phyloP scores from a whole-genome alignment of 2,888 invertebrate species.

The Pseudococcus longispinus region DNA sequence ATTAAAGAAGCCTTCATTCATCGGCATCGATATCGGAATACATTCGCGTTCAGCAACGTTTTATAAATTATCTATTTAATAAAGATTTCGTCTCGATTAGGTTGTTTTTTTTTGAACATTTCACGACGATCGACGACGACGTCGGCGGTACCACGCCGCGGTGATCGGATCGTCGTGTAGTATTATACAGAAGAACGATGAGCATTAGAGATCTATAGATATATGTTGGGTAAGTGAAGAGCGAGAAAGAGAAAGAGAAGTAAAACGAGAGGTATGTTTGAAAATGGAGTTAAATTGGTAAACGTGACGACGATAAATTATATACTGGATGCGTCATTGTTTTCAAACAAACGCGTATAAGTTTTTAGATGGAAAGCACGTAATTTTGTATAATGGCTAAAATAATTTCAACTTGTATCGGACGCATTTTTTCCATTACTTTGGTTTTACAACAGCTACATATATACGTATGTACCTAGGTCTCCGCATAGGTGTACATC shows the following conservation, averaged over 20 bases:
- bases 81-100: not conserved
- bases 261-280: constrained; percentile 3
- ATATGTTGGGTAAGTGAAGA: not conserved
- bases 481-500: not conserved
- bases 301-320: constrained; percentile 42
- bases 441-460: not conserved
- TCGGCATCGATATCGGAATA: not conserved
- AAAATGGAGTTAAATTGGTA: constrained; percentile 37
- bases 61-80: not conserved
- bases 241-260: not conserved
- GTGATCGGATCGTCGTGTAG: not conserved
- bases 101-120: not conserved
- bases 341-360: constrained; percentile 35
- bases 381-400: constrained; percentile 33
- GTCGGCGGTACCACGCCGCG: too few species aligned
- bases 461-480: not conserved
- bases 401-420: constrained; percentile 22
- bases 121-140: not conserved
- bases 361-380: constrained; percentile 32
- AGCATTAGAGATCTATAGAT: not conserved
- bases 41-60: not conserved
- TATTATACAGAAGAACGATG: not conserved
- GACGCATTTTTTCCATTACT: constrained; percentile 38
- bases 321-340: constrained; percentile 30
- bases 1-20: not conserved